Conservation (phyloP, 2,113 vertebrate species). For the Paratilapia polleni region DNA sequence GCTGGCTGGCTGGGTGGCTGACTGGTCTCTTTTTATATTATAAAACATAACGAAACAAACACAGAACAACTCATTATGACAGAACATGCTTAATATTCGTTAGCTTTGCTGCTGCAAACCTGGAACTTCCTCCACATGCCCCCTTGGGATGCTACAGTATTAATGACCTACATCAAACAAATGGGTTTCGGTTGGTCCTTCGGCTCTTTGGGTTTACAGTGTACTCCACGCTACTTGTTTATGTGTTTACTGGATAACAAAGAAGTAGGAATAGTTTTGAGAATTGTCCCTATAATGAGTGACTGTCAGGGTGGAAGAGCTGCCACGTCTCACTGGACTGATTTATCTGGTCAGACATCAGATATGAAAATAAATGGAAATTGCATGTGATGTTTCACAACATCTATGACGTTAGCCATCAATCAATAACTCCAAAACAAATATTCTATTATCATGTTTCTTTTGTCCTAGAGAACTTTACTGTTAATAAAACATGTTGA, state of each 20-base stretch:
- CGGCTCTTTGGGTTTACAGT: not conserved
- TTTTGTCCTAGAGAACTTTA: not conserved
- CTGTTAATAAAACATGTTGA: not conserved
- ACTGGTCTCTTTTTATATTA: not conserved
- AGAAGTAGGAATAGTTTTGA: not conserved
- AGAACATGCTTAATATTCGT: not conserved
- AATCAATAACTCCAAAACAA: not conserved
- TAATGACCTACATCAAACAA: not conserved
- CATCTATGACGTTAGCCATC: not conserved
- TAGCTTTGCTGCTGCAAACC: not conserved
- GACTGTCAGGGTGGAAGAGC: not conserved
- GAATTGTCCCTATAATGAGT: not conserved
- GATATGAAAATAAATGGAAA: slow-evolving; percentile 15
- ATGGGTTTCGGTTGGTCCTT: not conserved
- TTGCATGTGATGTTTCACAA: not conserved
- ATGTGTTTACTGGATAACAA: not conserved
- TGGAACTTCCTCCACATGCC: not conserved
- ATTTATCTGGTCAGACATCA: slow-evolving; percentile 14
- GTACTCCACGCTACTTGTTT: not conserved
- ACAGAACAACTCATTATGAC: not conserved
- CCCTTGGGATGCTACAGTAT: not conserved
- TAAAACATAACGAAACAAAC: not conserved
- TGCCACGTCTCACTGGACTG: not conserved
- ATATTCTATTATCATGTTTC: slow-evolving; percentile 3
- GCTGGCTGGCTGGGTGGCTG: too few relatives aligned